Conservation (phyloP, 1,140 invertebrate species). For the Thaumetopoea pityocampa region DNA sequence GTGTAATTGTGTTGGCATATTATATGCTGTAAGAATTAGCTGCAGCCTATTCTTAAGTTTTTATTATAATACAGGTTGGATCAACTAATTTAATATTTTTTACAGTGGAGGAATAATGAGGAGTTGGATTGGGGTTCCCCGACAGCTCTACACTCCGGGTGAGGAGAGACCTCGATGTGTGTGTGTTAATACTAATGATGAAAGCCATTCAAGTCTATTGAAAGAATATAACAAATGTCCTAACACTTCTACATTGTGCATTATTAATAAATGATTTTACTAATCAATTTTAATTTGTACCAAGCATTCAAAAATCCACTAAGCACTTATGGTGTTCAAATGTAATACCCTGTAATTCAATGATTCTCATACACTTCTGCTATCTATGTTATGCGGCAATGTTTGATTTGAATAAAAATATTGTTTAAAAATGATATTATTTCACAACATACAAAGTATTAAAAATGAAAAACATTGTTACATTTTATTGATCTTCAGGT, state of each 20-base stretch:
- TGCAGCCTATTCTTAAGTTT: background rate
- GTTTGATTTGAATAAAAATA: slow-evolving; percentile 1
- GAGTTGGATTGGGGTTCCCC: slow-evolving; percentile 90
- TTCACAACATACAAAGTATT: no score
- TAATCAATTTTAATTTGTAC: slow-evolving; percentile 13
- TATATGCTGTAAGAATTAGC: no score
- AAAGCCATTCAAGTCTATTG: slow-evolving; percentile 71
- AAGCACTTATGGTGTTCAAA: no score
- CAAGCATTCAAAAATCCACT: no score
- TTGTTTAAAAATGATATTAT: no score
- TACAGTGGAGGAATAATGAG: slow-evolving; percentile 89
- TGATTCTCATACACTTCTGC: no score
- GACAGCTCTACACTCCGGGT: slow-evolving; percentile 83
- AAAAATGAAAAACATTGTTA: slow-evolving; percentile 5
- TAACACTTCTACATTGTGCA: slow-evolving; percentile 38
- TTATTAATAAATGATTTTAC: slow-evolving; percentile 6
- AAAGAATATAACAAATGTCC: slow-evolving; percentile 80
- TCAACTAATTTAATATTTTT: slow-evolving; percentile 19
- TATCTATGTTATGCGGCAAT: no score
- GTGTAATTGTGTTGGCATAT: no score
- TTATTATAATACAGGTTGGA: background rate
- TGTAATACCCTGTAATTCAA: no score
- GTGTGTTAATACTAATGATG: slow-evolving; percentile 80
- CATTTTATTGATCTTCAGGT: slow-evolving; percentile 18
- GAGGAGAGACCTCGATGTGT: slow-evolving; percentile 83